These are phyloP conservation scores for Limnephilus lunatus DNA, from an alignment of 2,888 invertebrate species.

Conservation along the genomic window DNA sequence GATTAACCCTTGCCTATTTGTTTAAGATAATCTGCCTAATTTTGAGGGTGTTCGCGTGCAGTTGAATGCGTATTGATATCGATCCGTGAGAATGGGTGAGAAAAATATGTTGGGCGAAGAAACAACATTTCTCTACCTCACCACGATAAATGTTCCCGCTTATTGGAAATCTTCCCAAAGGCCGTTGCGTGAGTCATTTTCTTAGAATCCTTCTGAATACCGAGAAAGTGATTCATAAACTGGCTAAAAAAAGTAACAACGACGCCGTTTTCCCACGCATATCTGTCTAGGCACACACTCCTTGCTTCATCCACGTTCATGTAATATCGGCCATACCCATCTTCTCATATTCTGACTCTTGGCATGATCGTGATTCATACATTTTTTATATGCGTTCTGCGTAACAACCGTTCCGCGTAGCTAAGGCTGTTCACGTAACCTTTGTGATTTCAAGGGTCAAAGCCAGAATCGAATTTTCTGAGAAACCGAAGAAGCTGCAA, in stretches of 20 bases:
- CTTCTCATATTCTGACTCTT: too few relatives aligned
- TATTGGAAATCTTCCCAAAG: constrained; percentile 6
- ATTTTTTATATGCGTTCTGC: not conserved
- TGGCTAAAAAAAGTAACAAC: too few relatives aligned
- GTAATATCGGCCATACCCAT: too few relatives aligned
- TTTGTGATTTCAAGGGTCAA: too few relatives aligned
- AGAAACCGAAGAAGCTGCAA: too few relatives aligned
- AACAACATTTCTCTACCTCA: not conserved
- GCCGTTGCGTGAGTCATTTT: not conserved
- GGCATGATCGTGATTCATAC: too few relatives aligned
- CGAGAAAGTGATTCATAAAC: not conserved
- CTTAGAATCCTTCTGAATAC: not conserved
- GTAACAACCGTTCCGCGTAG: not conserved
- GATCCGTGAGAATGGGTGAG: not conserved
- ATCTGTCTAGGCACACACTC: too few relatives aligned
- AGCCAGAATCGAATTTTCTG: too few relatives aligned
- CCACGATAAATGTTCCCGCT: not conserved
- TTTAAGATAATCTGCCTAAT: not conserved
- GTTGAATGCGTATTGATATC: not conserved
- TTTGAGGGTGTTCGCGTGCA: not conserved
- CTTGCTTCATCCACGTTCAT: too few relatives aligned
- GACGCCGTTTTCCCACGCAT: too few relatives aligned
- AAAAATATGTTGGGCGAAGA: not conserved
- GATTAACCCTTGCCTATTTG: too few relatives aligned
- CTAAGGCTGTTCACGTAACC: too few relatives aligned